Evolutionary conservation across 2,797 vertebrate species (phyloP).

Genomic region (Hyperoplus immaculatus): DNA sequence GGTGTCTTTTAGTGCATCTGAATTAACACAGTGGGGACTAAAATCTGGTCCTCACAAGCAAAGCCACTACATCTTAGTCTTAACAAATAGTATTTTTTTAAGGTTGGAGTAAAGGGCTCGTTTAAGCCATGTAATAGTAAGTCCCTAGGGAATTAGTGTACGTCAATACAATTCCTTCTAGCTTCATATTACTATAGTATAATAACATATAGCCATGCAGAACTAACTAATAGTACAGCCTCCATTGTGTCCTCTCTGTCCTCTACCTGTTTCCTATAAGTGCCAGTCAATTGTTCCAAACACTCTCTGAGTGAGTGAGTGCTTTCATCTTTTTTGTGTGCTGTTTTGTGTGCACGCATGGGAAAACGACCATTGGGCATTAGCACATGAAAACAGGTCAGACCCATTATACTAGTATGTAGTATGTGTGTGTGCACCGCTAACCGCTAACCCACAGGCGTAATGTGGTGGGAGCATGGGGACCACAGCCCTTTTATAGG

Average conservation of each 20-base stretch:
- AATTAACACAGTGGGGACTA: not conserved
- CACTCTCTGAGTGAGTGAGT: conserved; percentile 21
- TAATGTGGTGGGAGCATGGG: conserved; percentile 37
- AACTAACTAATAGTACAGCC: conserved; percentile 55
- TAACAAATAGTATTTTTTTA: not conserved
- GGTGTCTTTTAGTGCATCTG: not conserved
- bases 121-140: not conserved
- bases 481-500: conserved; percentile 46
- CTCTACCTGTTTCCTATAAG: conserved; percentile 65
- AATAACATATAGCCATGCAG: conserved; percentile 44
- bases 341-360: conserved; percentile 52
- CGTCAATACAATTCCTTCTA: conserved; percentile 14
- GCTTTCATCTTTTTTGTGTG: conserved; percentile 50
- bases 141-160: conserved; percentile 5
- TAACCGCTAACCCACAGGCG: conserved; percentile 20
- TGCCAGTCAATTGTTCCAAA: conserved; percentile 43
- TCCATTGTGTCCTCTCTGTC: conserved; percentile 65
- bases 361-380: conserved; percentile 55
- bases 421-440: conserved; percentile 34
- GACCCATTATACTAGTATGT: conserved; percentile 43
- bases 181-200: conserved; percentile 20
- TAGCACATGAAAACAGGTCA: conserved; percentile 66
- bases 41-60: not conserved
- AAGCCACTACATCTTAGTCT: not conserved
- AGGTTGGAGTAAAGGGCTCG: not conserved